Percentiles rank a stretch among this genome's conserved stretches.
These are phyloP conservation scores for Brachyrhaphis roseni DNA, from an alignment of 2,797 vertebrate genomes.

Conservation along the genomic window DNA sequence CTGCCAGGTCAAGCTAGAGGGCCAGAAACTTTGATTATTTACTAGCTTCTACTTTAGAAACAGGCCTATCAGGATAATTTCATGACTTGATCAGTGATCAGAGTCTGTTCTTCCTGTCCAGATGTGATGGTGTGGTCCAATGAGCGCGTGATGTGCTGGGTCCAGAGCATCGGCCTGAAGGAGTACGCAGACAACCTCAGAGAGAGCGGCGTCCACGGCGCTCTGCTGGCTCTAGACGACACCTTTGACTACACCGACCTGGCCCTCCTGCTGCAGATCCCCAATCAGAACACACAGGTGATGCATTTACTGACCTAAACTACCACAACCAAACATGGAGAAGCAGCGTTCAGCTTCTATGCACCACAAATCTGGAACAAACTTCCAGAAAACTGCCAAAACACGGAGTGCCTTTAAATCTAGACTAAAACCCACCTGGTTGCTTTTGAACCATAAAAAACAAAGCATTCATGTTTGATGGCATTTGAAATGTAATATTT, in stretches of 20 bases:
- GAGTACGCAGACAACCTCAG: constrained; percentile 92
- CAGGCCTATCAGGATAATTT: background rate
- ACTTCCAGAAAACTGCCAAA: no score
- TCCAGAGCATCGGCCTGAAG: constrained; percentile 90
- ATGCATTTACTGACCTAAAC: no score
- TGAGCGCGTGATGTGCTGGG: constrained; percentile 94
- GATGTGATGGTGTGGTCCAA: constrained; percentile 98
- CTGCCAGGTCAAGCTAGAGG: background rate
- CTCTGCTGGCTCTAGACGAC: constrained; percentile 91
- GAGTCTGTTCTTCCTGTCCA: constrained; percentile 50
- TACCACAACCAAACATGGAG: no score
- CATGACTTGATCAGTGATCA: background rate
- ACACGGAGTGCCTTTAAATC: no score
- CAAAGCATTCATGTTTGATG: no score
- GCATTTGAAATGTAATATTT: no score
- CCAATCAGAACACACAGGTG: constrained; percentile 92
- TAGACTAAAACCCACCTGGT: no score
- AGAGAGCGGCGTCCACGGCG: constrained; percentile 91
- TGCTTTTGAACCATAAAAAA: no score
- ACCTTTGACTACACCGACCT: constrained; percentile 93
- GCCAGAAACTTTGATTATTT: background rate
- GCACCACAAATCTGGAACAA: no score
- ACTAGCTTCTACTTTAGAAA: background rate
- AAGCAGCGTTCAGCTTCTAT: no score
- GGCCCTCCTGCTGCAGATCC: constrained; percentile 92